Percentiles rank a stretch among this genome's conserved stretches.
These are phyloP conservation scores for Rhinogobio ventralis DNA, from an alignment of 2,797 vertebrate genomes.

Conservation along the genomic window DNA sequence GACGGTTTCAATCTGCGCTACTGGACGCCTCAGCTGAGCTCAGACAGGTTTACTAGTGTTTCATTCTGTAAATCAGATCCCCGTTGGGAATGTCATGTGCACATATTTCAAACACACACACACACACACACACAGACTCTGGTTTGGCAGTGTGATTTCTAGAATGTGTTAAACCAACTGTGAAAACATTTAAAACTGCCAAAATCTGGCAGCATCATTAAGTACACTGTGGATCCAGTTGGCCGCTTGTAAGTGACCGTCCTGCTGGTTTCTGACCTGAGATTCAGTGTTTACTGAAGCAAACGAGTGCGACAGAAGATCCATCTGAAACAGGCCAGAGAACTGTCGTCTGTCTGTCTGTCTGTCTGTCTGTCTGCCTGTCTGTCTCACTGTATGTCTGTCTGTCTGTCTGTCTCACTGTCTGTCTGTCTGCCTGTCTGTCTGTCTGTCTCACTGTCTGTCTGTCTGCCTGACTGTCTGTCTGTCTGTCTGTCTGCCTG, in stretches of 20 bases:
- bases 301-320: neutral
- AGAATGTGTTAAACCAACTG: conserved; percentile 25
- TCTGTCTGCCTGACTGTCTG: no score
- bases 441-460: no score
- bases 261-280: conserved; percentile 12
- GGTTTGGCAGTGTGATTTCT: conserved; percentile 16
- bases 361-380: no score
- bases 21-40: neutral
- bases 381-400: no score
- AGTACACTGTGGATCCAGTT: neutral
- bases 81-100: neutral
- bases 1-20: neutral
- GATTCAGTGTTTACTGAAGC: conserved; percentile 34
- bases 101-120: neutral
- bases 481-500: no score
- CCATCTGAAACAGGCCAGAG: neutral
- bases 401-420: no score
- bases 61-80: neutral
- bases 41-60: neutral
- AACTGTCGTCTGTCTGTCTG: no score
- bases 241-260: neutral
- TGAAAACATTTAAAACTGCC: conserved; percentile 10
- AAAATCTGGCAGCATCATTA: neutral
- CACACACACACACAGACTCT: neutral
- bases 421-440: no score